Percentiles rank a stretch among this genome's conserved stretches.
Evolutionary conservation across 2,888 invertebrate genomes (phyloP).

Genomic region (Theretra japonica): DNA sequence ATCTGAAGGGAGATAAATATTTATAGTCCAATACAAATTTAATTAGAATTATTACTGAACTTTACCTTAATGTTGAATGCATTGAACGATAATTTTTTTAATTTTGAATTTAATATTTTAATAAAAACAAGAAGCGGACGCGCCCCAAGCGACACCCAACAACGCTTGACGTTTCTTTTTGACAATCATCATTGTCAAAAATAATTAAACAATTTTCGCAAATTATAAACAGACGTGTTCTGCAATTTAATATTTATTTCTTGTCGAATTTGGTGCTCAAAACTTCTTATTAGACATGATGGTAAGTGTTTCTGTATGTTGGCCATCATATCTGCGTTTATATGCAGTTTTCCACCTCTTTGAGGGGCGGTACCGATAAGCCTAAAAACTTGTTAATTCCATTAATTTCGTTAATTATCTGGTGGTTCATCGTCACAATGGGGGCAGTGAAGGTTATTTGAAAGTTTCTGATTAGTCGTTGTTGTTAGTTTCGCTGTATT

Average conservation of each 20-base stretch:
- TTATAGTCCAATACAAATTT: too few relatives aligned
- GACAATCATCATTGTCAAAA: conserved; percentile 34
- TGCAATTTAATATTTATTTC: not conserved
- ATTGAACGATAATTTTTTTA: too few relatives aligned
- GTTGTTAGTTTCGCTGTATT: not conserved
- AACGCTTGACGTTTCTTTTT: conserved; percentile 25
- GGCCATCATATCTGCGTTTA: conserved; percentile 15
- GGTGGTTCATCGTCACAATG: conserved; percentile 35
- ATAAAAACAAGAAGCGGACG: not conserved
- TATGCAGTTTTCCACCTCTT: conserved; percentile 29
- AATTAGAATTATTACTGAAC: too few relatives aligned
- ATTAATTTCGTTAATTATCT: conserved; percentile 33
- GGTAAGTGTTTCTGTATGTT: conserved; percentile 53
- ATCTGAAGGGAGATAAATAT: too few relatives aligned
- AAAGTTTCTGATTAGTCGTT: not conserved
- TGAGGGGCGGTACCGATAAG: conserved; percentile 61
- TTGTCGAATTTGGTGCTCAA: conserved; percentile 1
- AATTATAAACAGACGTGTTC: not conserved
- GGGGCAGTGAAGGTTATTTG: conserved; percentile 31
- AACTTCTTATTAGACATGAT: conserved; percentile 57
- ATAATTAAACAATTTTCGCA: not conserved
- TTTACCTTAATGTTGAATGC: too few relatives aligned
- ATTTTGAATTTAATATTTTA: too few relatives aligned
- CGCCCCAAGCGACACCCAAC: not conserved
- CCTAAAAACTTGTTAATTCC: conserved; percentile 32